These are phyloP conservation scores for Leuctra nigra DNA, from an alignment of 2,888 invertebrate genomes.

Conservation along the genomic window DNA sequence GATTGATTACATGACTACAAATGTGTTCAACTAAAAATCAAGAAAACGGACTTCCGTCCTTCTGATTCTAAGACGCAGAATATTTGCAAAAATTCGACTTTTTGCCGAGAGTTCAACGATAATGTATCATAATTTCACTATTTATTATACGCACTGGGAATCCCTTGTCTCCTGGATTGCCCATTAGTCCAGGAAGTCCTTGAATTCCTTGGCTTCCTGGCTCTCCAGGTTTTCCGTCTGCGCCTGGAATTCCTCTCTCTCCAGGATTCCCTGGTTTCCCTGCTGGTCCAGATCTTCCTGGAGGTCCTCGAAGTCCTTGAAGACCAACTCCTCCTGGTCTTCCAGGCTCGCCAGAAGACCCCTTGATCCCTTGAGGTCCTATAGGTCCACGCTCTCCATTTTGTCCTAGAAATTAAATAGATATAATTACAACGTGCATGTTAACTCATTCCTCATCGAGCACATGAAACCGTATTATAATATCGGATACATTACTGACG, in stretches of 20 bases:
- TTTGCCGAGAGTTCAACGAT: too few relatives aligned
- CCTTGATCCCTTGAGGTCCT: slow-evolving; percentile 49
- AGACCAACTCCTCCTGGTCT: slow-evolving; percentile 51
- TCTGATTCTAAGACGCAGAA: too few relatives aligned
- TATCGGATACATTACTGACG: too few relatives aligned
- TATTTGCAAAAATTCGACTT: too few relatives aligned
- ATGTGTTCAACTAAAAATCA: too few relatives aligned
- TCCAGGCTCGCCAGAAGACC: slow-evolving; percentile 55
- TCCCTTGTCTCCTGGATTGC: slow-evolving; percentile 72
- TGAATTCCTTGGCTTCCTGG: slow-evolving; percentile 72
- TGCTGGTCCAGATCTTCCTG: slow-evolving; percentile 62
- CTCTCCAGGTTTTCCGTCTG: slow-evolving; percentile 81
- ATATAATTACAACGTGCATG: background rate
- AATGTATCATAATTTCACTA: too few relatives aligned
- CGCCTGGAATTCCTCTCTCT: slow-evolving; percentile 68
- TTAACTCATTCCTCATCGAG: too few relatives aligned
- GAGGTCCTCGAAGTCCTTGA: slow-evolving; percentile 53
- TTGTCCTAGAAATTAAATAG: slow-evolving; percentile 43
- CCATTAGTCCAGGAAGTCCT: slow-evolving; percentile 71
- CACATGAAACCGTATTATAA: too few relatives aligned
- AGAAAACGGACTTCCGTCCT: too few relatives aligned
- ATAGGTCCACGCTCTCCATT: slow-evolving; percentile 60
- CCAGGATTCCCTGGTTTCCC: slow-evolving; percentile 66
- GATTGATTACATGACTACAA: too few relatives aligned
- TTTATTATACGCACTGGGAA: slow-evolving; percentile 57